These are phyloP conservation scores for Caenorhabditis angaria DNA, from an alignment of 2,888 invertebrate species.

Conservation along the genomic window DNA sequence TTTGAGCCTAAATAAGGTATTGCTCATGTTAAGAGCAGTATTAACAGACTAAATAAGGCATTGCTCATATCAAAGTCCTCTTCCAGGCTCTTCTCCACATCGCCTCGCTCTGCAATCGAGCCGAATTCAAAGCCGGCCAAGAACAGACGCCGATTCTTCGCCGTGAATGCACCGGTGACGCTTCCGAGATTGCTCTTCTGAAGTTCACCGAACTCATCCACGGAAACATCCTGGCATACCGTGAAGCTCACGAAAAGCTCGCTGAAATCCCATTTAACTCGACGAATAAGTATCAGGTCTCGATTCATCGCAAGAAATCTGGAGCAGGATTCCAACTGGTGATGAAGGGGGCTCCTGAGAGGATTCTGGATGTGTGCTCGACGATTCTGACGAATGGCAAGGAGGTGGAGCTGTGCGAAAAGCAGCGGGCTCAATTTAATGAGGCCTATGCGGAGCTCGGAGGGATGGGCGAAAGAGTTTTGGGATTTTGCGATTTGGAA, in stretches of 20 bases:
- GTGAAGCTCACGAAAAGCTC: conserved; percentile 77
- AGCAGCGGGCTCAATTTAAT: conserved; percentile 64
- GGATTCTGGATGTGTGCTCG: conserved; percentile 82
- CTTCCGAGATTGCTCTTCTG: conserved; percentile 90
- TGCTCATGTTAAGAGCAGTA: too few species aligned
- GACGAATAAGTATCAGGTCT: conserved; percentile 79
- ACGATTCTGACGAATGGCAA: conserved; percentile 77
- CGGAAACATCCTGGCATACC: conserved; percentile 76
- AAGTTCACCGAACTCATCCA: conserved; percentile 78
- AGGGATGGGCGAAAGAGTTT: conserved; percentile 85
- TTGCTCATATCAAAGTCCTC: too few species aligned
- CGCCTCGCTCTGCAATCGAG: conserved; percentile 95
- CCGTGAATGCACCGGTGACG: conserved; percentile 84
- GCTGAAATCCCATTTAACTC: conserved; percentile 80
- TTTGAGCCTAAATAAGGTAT: too few species aligned
- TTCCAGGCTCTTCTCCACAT: conserved; percentile 84
- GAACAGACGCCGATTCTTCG: conserved; percentile 67
- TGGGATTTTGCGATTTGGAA: conserved; percentile 87
- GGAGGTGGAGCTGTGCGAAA: conserved; percentile 75
- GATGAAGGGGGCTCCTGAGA: conserved; percentile 85
- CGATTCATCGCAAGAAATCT: conserved; percentile 91
- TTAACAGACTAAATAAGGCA: too few species aligned
- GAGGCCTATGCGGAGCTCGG: conserved; percentile 81
- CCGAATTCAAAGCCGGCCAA: conserved; percentile 85
- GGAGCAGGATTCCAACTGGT: conserved; percentile 84